Conservation (phyloP, 2,888 invertebrate species). For the Dyspetes luteomarginatus region DNA sequence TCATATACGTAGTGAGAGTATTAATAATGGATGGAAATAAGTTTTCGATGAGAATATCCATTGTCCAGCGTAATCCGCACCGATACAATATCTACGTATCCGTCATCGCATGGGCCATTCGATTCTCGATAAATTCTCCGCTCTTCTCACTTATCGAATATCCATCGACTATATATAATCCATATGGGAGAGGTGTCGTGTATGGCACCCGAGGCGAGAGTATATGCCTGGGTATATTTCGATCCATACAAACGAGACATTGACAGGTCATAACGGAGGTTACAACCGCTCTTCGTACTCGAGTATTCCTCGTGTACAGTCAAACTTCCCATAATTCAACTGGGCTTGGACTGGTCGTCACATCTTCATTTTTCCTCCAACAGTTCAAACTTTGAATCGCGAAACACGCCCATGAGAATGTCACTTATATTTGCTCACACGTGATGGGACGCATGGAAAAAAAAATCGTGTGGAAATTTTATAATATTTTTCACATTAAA, state of each 20-base stretch:
- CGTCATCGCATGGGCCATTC: conserved; percentile 46
- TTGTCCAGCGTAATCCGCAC: not conserved
- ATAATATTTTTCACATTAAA: too few species aligned
- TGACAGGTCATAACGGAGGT: not conserved
- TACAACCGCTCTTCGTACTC: not conserved
- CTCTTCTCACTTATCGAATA: conserved; percentile 45
- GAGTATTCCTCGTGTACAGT: not conserved
- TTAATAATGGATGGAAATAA: too few species aligned
- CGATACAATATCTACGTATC: conserved; percentile 22
- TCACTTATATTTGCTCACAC: too few species aligned
- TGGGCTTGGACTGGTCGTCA: too few species aligned
- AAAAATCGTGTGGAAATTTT: too few species aligned
- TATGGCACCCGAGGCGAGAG: not conserved
- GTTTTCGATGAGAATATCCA: not conserved
- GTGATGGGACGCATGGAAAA: too few species aligned
- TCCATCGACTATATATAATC: conserved; percentile 13
- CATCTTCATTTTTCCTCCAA: too few species aligned
- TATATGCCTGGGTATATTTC: not conserved
- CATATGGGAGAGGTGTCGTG: not conserved
- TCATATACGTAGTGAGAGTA: too few species aligned
- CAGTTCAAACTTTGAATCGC: too few species aligned
- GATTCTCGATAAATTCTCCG: conserved; percentile 53
- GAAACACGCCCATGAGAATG: too few species aligned
- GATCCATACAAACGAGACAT: not conserved
- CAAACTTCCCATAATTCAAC: too few species aligned